phyloP scores from a whole-genome alignment of 2,113 vertebrate genomes.

The Pachyramphus minor region DNA sequence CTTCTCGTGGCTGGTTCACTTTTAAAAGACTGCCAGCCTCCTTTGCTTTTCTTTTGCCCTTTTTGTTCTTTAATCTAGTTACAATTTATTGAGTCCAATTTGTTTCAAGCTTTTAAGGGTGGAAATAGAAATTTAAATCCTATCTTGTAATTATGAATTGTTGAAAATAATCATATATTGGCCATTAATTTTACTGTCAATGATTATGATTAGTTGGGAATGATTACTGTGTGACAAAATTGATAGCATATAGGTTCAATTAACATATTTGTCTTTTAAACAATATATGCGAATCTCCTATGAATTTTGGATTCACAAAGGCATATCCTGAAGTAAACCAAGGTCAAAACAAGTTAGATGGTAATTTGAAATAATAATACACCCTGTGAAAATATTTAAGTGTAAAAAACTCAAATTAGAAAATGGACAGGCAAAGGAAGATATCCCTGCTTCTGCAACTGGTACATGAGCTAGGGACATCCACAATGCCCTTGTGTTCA shows the following conservation, averaged over 20 bases:
- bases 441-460: background rate
- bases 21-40: background rate
- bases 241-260: background rate
- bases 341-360: background rate
- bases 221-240: background rate
- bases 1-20: background rate
- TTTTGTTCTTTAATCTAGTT: background rate
- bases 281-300: background rate
- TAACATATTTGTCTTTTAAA: background rate
- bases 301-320: background rate
- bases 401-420: fast-evolving
- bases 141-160: background rate
- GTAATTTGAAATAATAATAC: background rate
- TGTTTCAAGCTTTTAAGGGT: background rate
- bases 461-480: background rate
- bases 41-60: background rate
- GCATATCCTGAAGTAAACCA: background rate
- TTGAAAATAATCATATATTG: background rate
- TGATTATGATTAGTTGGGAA: background rate
- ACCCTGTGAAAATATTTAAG: background rate
- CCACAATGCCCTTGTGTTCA: background rate
- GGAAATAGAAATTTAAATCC: background rate
- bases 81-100: background rate
- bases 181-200: background rate
- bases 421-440: background rate